A percentile compares a stretch with the other conserved stretches of the same genome.
Conservation (phyloP, 2,797 vertebrate genomes). For the Adelosebastes latens region DNA sequence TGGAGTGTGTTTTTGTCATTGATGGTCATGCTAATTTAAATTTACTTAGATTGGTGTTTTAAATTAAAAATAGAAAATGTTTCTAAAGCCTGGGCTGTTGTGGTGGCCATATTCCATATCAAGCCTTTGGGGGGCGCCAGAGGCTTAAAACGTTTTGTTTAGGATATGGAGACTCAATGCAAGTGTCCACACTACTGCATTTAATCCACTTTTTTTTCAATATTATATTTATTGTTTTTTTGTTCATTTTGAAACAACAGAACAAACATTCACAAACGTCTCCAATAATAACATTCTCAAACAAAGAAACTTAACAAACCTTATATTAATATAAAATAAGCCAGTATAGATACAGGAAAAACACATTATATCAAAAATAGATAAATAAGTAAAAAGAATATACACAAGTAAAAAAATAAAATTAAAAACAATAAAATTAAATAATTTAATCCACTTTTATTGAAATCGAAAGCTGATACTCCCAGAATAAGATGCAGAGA, state of each 20-base stretch:
- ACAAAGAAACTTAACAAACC: too few relatives aligned
- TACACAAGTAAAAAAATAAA: too few relatives aligned
- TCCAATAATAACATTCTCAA: too few relatives aligned
- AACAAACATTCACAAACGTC: too few relatives aligned
- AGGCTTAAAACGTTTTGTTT: background rate
- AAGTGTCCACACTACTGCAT: background rate
- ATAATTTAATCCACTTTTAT: background rate
- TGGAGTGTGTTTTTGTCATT: background rate
- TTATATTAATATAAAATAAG: too few relatives aligned
- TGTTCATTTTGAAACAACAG: too few relatives aligned
- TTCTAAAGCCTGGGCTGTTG: background rate
- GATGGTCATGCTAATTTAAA: background rate
- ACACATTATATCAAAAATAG: too few relatives aligned
- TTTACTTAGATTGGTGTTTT: background rate
- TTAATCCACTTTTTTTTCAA: background rate
- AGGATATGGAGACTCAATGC: background rate
- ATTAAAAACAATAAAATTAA: too few relatives aligned
- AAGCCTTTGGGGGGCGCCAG: slow-evolving; percentile 46
- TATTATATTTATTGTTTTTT: too few relatives aligned
- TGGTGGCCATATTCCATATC: background rate
- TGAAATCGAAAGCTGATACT: background rate
- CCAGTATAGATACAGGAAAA: too few relatives aligned
- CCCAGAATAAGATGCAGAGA: background rate
- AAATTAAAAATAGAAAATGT: background rate
- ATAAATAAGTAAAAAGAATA: too few relatives aligned